Evolutionary conservation across 2,797 vertebrate species (phyloP).

Genomic region (Pantherophis vulpinus): DNA sequence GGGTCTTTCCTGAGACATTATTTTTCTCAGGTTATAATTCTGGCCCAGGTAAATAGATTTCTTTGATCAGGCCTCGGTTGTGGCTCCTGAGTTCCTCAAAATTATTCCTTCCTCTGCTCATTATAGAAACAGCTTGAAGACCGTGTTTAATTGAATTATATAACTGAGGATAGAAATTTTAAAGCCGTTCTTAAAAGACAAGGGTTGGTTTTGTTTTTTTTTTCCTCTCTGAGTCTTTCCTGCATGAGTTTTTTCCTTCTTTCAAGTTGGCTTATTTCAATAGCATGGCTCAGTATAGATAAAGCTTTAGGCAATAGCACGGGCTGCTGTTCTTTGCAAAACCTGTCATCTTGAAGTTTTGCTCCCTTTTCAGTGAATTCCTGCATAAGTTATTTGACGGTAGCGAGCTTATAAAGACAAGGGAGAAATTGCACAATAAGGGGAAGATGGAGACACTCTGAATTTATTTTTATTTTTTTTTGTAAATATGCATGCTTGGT

Average conservation of each 20-base stretch:
- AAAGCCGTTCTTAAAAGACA: neutral
- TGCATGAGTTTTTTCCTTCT: neutral
- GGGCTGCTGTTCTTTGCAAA: neutral
- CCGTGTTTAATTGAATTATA: neutral
- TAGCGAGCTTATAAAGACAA: neutral
- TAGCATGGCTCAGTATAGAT: neutral
- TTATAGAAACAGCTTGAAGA: neutral
- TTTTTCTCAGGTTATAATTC: neutral
- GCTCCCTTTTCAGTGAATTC: neutral
- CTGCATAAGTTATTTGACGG: neutral
- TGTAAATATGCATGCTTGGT: neutral
- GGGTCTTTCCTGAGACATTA: neutral
- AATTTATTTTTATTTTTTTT: neutral
- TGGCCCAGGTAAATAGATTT: neutral
- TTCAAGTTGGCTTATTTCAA: neutral
- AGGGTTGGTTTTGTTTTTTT: neutral
- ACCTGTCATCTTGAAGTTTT: neutral
- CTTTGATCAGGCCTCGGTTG: neutral
- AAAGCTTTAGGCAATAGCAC: neutral
- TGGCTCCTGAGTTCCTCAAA: neutral
- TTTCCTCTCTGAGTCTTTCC: neutral
- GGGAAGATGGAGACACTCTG: neutral
- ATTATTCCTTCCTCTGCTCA: neutral
- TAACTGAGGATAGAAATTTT: neutral
- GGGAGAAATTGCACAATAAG: neutral